These are phyloP conservation scores for Cynopterus sphinx DNA, from an alignment of 2,797 vertebrate species.

Conservation along the genomic window DNA sequence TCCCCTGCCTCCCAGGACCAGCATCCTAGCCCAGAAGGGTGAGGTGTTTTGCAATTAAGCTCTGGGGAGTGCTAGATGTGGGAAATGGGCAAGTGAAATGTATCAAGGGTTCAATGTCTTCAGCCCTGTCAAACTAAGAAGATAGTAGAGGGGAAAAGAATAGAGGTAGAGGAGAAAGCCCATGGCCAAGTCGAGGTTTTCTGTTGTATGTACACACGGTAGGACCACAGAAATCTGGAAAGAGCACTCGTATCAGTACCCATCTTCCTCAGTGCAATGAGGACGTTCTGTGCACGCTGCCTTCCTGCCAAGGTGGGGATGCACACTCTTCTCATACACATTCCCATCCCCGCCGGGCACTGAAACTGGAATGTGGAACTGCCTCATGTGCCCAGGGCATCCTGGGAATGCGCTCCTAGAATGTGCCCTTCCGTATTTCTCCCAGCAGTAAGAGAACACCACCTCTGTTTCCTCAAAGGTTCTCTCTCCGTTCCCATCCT, in stretches of 20 bases:
- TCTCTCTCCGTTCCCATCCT: not conserved
- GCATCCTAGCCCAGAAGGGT: not conserved
- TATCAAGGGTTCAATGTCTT: not conserved
- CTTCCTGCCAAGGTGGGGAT: not conserved
- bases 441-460: not conserved
- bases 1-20: not conserved
- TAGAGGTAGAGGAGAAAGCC: not conserved
- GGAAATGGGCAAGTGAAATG: not conserved
- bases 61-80: not conserved
- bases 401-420: not conserved
- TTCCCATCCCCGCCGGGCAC: not conserved
- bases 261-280: not conserved
- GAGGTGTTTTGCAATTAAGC: not conserved
- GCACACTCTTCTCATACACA: not conserved
- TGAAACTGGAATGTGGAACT: not conserved
- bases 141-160: not conserved
- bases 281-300: not conserved
- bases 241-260: not conserved
- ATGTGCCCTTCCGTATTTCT: not conserved
- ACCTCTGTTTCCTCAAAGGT: not conserved
- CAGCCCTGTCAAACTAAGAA: not conserved
- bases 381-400: not conserved
- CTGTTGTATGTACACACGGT: accelerated
- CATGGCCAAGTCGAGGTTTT: accelerated
- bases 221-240: not conserved